Conservation (phyloP, 2,113 vertebrate species). For the Stictonetta naevosa region DNA sequence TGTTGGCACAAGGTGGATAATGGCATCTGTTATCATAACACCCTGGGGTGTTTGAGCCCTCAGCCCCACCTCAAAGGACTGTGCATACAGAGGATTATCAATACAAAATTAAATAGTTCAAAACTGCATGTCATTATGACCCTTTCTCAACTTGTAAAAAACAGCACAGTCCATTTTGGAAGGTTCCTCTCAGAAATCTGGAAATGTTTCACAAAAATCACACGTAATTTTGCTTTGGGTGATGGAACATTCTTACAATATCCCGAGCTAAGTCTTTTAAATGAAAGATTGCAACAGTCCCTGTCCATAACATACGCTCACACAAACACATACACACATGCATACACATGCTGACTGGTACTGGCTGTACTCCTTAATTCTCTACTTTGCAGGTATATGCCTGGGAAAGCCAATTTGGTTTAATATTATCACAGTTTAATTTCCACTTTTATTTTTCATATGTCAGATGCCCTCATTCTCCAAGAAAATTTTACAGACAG, state of each 20-base stretch:
- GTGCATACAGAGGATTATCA: not conserved
- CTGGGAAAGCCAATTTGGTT: not conserved
- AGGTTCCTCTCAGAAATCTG: not conserved
- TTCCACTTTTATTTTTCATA: not conserved
- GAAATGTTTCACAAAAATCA: not conserved
- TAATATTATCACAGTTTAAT: not conserved
- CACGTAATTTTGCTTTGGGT: not conserved
- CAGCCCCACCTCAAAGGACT: not conserved
- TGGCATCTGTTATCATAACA: conserved; percentile 42
- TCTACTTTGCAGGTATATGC: not conserved
- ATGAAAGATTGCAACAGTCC: not conserved
- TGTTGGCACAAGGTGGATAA: conserved; percentile 40
- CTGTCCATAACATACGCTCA: not conserved
- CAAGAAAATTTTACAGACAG: not conserved
- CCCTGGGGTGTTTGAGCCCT: conserved; percentile 13
- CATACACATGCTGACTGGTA: not conserved
- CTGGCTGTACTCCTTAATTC: accelerated
- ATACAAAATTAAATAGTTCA: not conserved
- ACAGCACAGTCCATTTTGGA: not conserved
- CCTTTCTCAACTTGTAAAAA: not conserved
- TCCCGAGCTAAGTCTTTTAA: not conserved
- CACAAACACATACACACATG: not conserved
- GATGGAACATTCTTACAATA: not conserved
- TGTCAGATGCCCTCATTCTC: not conserved
- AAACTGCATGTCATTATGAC: not conserved